These are phyloP conservation scores for Dicyema japonicum DNA, from an alignment of 1,140 invertebrate genomes.

Conservation along the genomic window DNA sequence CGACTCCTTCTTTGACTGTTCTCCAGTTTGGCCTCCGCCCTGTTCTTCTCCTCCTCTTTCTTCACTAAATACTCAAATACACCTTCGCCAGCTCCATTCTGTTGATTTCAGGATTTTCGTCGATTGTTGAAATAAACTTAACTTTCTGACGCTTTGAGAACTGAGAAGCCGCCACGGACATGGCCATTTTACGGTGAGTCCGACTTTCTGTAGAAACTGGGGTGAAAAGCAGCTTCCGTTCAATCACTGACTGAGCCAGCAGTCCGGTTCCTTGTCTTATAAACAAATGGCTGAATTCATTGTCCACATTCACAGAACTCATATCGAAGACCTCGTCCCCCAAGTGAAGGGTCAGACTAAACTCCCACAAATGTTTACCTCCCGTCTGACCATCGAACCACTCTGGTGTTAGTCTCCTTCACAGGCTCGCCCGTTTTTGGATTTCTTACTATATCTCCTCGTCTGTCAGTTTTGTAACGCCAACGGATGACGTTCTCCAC, in stretches of 20 bases:
- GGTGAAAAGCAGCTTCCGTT: constrained; percentile 65
- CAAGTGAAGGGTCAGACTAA: constrained; percentile 65
- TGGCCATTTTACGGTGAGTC: constrained; percentile 87
- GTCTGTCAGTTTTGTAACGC: not conserved
- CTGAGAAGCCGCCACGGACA: constrained; percentile 76
- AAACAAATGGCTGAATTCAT: constrained; percentile 68
- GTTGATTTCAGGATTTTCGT: no score
- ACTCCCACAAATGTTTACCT: constrained; percentile 12
- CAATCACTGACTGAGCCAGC: constrained; percentile 76
- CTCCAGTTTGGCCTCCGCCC: no score
- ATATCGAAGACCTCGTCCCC: constrained; percentile 90
- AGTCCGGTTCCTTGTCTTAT: constrained; percentile 82
- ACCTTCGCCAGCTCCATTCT: no score
- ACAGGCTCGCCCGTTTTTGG: constrained; percentile 30
- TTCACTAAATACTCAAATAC: no score
- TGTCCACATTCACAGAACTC: constrained; percentile 50
- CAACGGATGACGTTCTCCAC: constrained; percentile 3
- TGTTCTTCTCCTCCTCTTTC: no score
- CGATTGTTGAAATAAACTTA: no score
- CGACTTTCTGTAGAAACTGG: constrained; percentile 88
- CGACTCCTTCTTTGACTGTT: no score
- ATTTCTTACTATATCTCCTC: not conserved
- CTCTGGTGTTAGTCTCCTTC: constrained; percentile 67
- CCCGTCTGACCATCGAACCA: constrained; percentile 85
- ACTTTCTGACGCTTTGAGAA: no score